Evolutionary conservation across 2,888 invertebrate genomes (phyloP), one percentile per base, ranked within the genome.

Genomic region (Drosophila lacicola): DNA sequence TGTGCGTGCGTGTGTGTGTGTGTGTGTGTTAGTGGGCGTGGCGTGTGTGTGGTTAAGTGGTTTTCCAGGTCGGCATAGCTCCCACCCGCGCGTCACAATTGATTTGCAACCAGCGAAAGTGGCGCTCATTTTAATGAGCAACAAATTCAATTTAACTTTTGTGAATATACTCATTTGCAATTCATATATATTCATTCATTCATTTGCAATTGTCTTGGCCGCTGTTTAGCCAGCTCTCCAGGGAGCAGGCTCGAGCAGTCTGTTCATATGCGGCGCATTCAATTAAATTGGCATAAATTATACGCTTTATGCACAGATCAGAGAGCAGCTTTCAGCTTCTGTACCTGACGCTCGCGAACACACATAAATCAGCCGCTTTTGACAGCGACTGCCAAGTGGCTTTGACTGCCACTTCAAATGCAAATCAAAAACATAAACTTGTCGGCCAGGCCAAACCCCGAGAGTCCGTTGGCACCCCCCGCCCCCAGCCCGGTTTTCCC

Each of bases 241-340:
- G 65, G 68, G 72, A 62, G 42, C 36, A 37, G 39, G 17, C 0
- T 25, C 25, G 5, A 44, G 54, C 60, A 41, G 50, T n/a, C 49
- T 42, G 49, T 74, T 74, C 75, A 64, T 75, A 68, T 74, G 74
- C 68, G 65, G 71, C 56, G 69, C 74, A 77, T 80, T 83, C 86
- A 85, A 86, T 90, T 89, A 80, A 82, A 83, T 89, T 88, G 83
- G 82, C 85, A 88, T 89, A 83, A 85, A 90, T 90, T 90, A 89
- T 73, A 78, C 77, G 74, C 69, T 61, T 73, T 60, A 41, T 36
- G 69, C 61, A 50, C 67, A 62, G 67, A 72, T 72, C 73, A 72
- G 33, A 71, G 47, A 34, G 60, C 25, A 17, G 42, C 54, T 54
- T 11, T 42, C 33, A 54, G 42, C 42, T 56, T 25, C 71, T 75